Percentiles rank a stretch among this genome's conserved stretches.
Conservation (phyloP, 2,888 invertebrate genomes). For the Zhuqinia jingwanae region DNA sequence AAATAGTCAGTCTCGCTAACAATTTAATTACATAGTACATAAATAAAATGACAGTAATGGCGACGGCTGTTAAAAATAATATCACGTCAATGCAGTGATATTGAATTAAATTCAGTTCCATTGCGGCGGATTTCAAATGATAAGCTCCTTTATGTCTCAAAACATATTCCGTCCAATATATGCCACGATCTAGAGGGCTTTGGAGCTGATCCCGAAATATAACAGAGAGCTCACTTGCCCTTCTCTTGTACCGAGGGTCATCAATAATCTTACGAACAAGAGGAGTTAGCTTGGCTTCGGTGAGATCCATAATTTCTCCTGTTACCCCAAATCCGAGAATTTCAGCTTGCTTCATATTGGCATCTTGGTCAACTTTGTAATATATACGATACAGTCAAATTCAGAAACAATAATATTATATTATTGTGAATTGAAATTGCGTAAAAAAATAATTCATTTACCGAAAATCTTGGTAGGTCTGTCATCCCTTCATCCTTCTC, state of each 20-base stretch:
- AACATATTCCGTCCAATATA: conserved; percentile 66
- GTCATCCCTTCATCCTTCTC: conserved; percentile 83
- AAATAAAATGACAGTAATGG: background rate
- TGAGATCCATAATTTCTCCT: conserved; percentile 82
- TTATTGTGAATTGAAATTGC: background rate
- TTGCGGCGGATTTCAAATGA: conserved; percentile 76
- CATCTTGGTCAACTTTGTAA: conserved; percentile 53
- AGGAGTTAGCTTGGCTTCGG: conserved; percentile 80
- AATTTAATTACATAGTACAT: conserved; percentile 18
- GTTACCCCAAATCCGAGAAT: conserved; percentile 83
- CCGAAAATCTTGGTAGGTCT: conserved; percentile 81
- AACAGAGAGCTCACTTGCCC: conserved; percentile 52
- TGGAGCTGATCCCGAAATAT: conserved; percentile 63
- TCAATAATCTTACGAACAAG: conserved; percentile 19
- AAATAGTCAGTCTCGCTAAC: background rate
- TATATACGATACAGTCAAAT: background rate
- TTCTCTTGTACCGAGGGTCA: conserved; percentile 46
- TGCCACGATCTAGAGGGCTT: conserved; percentile 39
- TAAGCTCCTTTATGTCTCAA: conserved; percentile 75
- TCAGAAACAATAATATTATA: background rate
- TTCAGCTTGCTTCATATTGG: conserved; percentile 81
- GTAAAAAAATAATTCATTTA: conserved; percentile 79
- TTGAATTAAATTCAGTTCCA: conserved; percentile 73
- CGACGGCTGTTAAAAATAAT: conserved; percentile 17
- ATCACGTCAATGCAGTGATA: conserved; percentile 76